phyloP scores from a whole-genome alignment of 1,140 invertebrate genomes.

The Manduca sexta region DNA sequence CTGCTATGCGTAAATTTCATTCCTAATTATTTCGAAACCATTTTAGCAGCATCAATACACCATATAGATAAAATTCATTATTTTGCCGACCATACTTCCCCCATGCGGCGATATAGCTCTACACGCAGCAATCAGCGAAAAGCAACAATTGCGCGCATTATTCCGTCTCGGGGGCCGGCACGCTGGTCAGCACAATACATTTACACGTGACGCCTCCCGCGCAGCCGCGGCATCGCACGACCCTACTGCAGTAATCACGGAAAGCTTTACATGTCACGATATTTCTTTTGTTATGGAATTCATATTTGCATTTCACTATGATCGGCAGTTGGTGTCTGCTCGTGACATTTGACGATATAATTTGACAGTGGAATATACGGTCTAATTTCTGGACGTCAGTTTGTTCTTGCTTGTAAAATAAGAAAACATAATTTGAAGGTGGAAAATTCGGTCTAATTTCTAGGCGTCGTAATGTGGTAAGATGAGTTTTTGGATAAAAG shows the following conservation, averaged over 20 bases:
- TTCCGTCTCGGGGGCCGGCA: conserved; percentile 11
- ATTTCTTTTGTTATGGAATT: too few relatives aligned
- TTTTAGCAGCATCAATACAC: neutral
- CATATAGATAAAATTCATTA: neutral
- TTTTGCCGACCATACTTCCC: conserved; percentile 21
- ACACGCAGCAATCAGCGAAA: conserved; percentile 31
- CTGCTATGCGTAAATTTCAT: too few relatives aligned
- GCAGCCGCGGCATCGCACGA: too few relatives aligned
- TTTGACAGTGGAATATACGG: too few relatives aligned
- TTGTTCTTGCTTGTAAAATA: neutral
- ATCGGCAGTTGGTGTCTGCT: too few relatives aligned
- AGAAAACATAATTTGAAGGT: neutral
- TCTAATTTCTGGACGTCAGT: neutral
- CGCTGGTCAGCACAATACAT: conserved; percentile 1
- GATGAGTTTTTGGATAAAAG: too few relatives aligned
- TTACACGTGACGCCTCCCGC: neutral
- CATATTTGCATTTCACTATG: too few relatives aligned
- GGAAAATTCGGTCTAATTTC: neutral
- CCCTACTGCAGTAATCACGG: too few relatives aligned
- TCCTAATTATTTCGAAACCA: too few relatives aligned
- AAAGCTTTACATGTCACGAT: too few relatives aligned
- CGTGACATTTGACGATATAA: too few relatives aligned
- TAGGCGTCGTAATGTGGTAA: neutral
- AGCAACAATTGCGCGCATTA: conserved; percentile 34
- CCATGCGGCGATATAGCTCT: conserved; percentile 12